Evolutionary conservation across 1,140 invertebrate genomes (phyloP).

Genomic region (Plutomurus gul): DNA sequence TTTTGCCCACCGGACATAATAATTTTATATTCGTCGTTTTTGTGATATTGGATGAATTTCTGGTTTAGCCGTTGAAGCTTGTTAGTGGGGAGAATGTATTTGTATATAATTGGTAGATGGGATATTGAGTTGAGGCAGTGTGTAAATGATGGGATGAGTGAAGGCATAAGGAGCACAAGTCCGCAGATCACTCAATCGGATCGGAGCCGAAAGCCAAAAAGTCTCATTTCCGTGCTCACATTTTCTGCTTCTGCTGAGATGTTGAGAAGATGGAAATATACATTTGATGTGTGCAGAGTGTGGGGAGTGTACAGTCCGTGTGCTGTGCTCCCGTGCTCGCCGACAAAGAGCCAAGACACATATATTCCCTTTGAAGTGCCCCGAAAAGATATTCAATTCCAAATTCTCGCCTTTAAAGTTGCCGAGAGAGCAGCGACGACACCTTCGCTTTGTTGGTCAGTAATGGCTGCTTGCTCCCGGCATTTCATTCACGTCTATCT

Average conservation of each 20-base stretch:
- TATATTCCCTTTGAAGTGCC: constrained; percentile 7
- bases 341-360: constrained; percentile 9
- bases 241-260: neutral
- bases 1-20: too few species aligned
- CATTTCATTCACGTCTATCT: too few species aligned
- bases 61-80: too few species aligned
- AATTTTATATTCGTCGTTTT: too few species aligned
- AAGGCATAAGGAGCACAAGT: neutral
- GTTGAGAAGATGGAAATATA: too few species aligned
- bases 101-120: neutral
- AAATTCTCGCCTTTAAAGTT: constrained; percentile 23
- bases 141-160: neutral
- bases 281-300: too few species aligned
- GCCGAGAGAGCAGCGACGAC: constrained; percentile 10
- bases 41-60: too few species aligned
- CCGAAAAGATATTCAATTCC: constrained; percentile 13
- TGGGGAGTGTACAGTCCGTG: too few species aligned
- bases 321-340: neutral
- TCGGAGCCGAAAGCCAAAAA: constrained; percentile 24
- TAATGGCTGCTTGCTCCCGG: too few species aligned
- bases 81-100: too few species aligned
- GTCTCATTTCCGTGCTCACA: neutral
- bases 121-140: constrained; percentile 2
- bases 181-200: constrained; percentile 25
- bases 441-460: constrained; percentile 11